These are phyloP conservation scores for Phodopus roborovskii DNA, from an alignment of 2,113 vertebrate species.

Conservation along the genomic window DNA sequence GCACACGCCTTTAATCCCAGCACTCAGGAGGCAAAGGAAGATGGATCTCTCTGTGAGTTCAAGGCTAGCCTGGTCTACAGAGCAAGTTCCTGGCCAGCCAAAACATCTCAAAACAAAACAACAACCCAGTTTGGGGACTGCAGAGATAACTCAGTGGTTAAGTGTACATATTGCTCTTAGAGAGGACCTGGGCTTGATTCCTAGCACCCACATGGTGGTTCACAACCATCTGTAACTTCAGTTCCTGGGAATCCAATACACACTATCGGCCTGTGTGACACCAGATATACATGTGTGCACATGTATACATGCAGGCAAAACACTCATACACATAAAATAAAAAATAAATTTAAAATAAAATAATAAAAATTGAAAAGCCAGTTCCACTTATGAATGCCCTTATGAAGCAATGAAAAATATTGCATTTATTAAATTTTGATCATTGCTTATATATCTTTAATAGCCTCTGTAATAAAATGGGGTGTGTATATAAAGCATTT, in stretches of 20 bases:
- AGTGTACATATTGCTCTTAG: neutral
- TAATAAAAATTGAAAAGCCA: neutral
- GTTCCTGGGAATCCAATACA: neutral
- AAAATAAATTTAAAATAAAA: neutral
- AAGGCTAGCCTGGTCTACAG: neutral
- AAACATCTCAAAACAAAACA: neutral
- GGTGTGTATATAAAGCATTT: neutral
- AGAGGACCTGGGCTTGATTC: neutral
- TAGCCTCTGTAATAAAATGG: neutral
- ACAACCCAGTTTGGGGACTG: neutral
- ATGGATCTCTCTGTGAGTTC: neutral
- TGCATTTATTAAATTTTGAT: neutral
- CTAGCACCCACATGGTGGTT: neutral
- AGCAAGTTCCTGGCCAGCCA: neutral
- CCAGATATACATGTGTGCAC: neutral
- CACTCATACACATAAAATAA: neutral
- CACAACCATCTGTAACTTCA: neutral
- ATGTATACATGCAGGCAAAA: neutral
- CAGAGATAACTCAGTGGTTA: neutral
- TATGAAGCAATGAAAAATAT: neutral
- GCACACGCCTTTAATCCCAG: neutral
- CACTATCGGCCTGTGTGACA: neutral
- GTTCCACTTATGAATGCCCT: neutral
- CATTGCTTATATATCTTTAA: neutral
- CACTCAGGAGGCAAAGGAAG: neutral